Percentiles rank a stretch among this genome's conserved stretches.
Evolutionary conservation across 2,113 vertebrate genomes (phyloP).

Genomic region (Lagopus leucura): DNA sequence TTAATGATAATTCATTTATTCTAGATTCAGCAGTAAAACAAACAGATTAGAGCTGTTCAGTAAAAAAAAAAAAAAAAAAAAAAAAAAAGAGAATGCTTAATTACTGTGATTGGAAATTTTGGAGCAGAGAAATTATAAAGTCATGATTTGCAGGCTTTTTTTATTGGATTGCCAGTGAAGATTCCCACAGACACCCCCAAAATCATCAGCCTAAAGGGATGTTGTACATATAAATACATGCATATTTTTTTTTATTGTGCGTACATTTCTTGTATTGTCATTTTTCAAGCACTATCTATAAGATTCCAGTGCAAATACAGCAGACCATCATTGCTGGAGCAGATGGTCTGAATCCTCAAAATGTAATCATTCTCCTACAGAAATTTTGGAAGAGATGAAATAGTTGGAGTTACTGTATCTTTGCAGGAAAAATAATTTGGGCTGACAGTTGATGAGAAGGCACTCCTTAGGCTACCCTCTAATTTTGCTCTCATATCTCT

Average conservation of each 20-base stretch:
- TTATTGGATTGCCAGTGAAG: neutral
- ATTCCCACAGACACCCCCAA: neutral
- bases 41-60: slow-evolving; percentile 54
- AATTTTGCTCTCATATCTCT: neutral
- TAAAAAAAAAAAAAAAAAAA: neutral
- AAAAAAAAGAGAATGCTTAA: slow-evolving; percentile 36
- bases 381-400: neutral
- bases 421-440: neutral
- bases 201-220: neutral
- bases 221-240: neutral
- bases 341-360: neutral
- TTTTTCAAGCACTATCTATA: neutral
- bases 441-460: neutral
- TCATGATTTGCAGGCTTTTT: neutral
- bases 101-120: neutral
- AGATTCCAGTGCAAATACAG: neutral
- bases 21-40: slow-evolving; percentile 58
- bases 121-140: neutral
- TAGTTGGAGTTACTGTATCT: neutral
- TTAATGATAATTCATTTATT: slow-evolving; percentile 69
- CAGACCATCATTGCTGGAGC: neutral
- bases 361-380: rapidly evolving
- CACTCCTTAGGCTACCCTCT: neutral
- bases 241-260: neutral
- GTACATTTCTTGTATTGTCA: neutral